These are phyloP conservation scores for Streptopelia turtur DNA, from an alignment of 2,797 vertebrate species.

Conservation along the genomic window DNA sequence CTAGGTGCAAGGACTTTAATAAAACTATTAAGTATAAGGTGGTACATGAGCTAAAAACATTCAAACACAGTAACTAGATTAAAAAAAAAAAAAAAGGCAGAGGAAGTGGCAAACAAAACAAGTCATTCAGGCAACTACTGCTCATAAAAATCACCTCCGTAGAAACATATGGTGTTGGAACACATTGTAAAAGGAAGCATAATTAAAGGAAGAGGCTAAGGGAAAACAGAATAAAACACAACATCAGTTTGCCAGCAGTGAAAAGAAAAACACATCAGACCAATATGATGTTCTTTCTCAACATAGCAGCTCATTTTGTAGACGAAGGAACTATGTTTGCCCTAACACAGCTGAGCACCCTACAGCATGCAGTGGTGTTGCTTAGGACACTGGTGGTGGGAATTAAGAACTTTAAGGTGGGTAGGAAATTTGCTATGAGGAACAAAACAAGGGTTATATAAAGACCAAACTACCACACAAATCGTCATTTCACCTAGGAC, in stretches of 20 bases:
- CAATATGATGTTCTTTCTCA: neutral
- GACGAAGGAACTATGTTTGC: neutral
- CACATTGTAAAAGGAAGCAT: neutral
- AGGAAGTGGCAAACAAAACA: neutral
- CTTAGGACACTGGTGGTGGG: neutral
- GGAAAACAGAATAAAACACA: constrained; percentile 10
- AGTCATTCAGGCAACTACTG: neutral
- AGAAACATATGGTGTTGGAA: neutral
- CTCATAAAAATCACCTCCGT: constrained; percentile 4
- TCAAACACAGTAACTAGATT: neutral
- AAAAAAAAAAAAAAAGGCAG: neutral
- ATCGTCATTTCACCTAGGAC: neutral
- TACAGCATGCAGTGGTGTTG: neutral
- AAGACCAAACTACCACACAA: neutral
- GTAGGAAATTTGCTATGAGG: neutral
- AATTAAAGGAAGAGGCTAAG: constrained; percentile 5
- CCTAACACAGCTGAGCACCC: neutral
- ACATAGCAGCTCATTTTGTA: neutral
- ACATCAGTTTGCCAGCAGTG: neutral
- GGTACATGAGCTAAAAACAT: neutral
- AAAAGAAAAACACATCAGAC: neutral
- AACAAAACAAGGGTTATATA: neutral
- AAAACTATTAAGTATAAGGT: neutral
- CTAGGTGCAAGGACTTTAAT: neutral
- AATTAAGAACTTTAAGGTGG: neutral